Evolutionary conservation across 2,113 vertebrate genomes (phyloP), one percentile per base, ranked within the genome.

Genomic region (Limnothrissa miodon): DNA sequence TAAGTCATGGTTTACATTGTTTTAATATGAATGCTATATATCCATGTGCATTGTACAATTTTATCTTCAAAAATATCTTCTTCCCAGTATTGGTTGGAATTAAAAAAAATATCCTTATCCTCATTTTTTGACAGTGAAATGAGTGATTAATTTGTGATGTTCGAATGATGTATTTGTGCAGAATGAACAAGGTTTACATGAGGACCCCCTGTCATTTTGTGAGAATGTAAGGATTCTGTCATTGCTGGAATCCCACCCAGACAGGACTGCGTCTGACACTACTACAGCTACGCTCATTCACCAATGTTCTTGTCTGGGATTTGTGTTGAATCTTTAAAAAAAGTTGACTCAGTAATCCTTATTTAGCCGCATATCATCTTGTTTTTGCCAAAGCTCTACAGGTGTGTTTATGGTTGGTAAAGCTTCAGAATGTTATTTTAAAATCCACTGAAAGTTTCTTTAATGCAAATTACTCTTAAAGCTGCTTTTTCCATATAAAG

Each of bases 401-500:
- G 51, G 51, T 56, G 51, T 56, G 51, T 56, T 56, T 6, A 56
- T 15, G 48, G 17, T 53, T 15, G 5, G 29, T 29, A 4, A 53
- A 23, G 5, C 4, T 21, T 3, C 51, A 56, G 51, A 56, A 56
- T 23, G 51, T 23, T 56, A 5, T 21, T 56, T 56, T 23, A 56
- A 42, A 42, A 56, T 56, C n/a, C n/a, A 23, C 51, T 56, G 51
- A 23, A 56, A 23, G 51, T 56, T 23, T 6, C 4, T 23, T 6
- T 23, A 21, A 56, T n/a, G 51, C 19, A 56, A 89, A 83, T 87
- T 79, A 87, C 82, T 92, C 90, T 89, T 87, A 91, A 89, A 90
- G 92, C 91, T 92, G 89, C 92, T 93, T 94, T 79, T 89, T 89
- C 90, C 93, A 89, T 88, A 90, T 92, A 33, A 90, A 90, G 88